These are phyloP conservation scores for Orchestia grillus DNA, from an alignment of 1,140 invertebrate species.

Conservation along the genomic window DNA sequence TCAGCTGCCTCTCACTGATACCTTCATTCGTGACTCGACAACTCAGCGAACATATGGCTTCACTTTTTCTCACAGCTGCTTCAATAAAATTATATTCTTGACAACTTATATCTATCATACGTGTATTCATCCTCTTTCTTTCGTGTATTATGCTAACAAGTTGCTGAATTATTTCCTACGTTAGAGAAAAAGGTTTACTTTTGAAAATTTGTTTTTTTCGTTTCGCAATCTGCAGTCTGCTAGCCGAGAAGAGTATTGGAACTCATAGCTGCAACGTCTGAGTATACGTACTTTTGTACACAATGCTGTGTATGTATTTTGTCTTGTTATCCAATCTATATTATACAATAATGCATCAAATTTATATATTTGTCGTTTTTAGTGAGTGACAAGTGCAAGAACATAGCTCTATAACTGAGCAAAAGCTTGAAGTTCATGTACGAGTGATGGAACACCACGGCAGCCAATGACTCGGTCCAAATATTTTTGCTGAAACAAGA, in stretches of 20 bases:
- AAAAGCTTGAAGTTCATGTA: too few species aligned
- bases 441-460: too few species aligned
- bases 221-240: neutral
- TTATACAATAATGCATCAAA: too few species aligned
- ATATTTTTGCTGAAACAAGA: neutral
- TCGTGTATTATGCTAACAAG: neutral
- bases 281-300: too few species aligned
- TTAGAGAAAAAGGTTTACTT: neutral
- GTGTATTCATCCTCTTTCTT: neutral
- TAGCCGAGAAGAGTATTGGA: too few species aligned
- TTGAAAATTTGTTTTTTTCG: neutral
- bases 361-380: too few species aligned
- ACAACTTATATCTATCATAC: neutral
- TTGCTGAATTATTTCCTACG: neutral
- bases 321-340: too few species aligned
- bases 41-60: neutral
- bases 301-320: too few species aligned
- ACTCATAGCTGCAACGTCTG: too few species aligned
- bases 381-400: too few species aligned
- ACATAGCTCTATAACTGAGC: too few species aligned
- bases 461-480: too few species aligned
- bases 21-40: neutral
- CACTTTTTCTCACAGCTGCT: neutral
- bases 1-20: neutral
- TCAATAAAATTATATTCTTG: neutral